A percentile compares a stretch with the other conserved stretches of the same genome.
These are phyloP conservation scores for Tyria jacobaeae DNA, from an alignment of 2,888 invertebrate genomes.

Conservation along the genomic window DNA sequence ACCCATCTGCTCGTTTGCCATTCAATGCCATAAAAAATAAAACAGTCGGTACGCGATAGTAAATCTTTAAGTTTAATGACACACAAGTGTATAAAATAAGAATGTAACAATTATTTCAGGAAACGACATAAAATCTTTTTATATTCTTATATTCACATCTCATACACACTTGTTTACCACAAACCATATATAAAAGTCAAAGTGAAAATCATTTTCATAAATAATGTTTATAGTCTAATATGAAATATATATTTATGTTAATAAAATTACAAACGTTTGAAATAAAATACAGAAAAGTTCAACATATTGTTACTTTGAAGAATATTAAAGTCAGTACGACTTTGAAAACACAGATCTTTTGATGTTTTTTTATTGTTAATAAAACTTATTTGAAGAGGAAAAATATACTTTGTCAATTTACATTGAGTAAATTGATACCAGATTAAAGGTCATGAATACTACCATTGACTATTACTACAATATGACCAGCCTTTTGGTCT, in stretches of 20 bases:
- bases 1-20: no score
- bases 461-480: constrained; percentile 36
- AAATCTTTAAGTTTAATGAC: no score
- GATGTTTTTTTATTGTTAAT: constrained; percentile 38
- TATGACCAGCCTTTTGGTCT: no score
- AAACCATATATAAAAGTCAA: not conserved
- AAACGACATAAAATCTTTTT: no score
- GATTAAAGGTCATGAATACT: constrained; percentile 35
- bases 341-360: constrained; percentile 35
- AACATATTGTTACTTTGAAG: constrained; percentile 13
- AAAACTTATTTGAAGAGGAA: constrained; percentile 31
- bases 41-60: no score
- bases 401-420: constrained; percentile 10
- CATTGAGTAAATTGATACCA: constrained; percentile 27
- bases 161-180: not conserved
- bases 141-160: not conserved
- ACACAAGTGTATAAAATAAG: no score
- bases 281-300: constrained; percentile 17
- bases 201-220: not conserved
- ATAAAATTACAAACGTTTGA: constrained; percentile 16
- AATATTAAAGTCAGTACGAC: constrained; percentile 12
- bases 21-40: no score
- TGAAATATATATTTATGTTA: not conserved
- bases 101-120: no score
- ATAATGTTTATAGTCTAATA: not conserved